Percentiles rank a stretch among this genome's conserved stretches.
These are phyloP conservation scores for Leptoteleia sp. DNA, from an alignment of 1,140 invertebrate genomes.

Conservation along the genomic window DNA sequence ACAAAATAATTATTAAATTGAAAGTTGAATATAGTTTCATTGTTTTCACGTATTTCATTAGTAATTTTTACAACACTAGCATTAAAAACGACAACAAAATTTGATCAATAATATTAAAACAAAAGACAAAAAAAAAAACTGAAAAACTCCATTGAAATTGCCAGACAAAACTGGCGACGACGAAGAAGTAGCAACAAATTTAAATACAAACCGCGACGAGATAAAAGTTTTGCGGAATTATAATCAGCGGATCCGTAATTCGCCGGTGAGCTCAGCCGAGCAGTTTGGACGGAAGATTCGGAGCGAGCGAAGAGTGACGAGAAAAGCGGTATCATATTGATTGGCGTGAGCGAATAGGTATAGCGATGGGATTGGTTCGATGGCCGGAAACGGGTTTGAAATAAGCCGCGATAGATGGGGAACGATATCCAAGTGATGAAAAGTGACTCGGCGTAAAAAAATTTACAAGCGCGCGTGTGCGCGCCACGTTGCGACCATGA, in stretches of 20 bases:
- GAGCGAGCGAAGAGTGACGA: conserved; percentile 63
- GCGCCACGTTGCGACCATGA: conserved; percentile 64
- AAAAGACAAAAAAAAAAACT: no score
- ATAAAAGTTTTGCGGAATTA: conserved; percentile 30
- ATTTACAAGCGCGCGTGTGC: conserved; percentile 52
- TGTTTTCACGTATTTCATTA: no score
- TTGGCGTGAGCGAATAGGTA: conserved; percentile 60
- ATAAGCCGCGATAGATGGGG: conserved; percentile 69
- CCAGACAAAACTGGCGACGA: no score
- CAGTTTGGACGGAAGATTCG: conserved; percentile 54
- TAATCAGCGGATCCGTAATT: conserved; percentile 34
- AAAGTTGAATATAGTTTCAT: no score
- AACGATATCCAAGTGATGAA: conserved; percentile 73
- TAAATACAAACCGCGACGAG: conserved; percentile 23
- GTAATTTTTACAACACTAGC: no score
- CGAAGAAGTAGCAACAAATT: no score
- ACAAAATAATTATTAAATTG: no score
- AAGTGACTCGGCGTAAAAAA: conserved; percentile 77
- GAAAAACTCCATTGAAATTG: no score
- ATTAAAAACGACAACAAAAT: no score
- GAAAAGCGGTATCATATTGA: conserved; percentile 71
- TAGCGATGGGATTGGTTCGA: conserved; percentile 69
- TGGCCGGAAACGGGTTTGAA: conserved; percentile 72
- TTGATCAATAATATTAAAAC: no score
- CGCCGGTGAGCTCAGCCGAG: conserved; percentile 23